These are phyloP conservation scores for Pseudolaguvia tuberculata DNA, from an alignment of 2,113 vertebrate genomes.

Conservation along the genomic window DNA sequence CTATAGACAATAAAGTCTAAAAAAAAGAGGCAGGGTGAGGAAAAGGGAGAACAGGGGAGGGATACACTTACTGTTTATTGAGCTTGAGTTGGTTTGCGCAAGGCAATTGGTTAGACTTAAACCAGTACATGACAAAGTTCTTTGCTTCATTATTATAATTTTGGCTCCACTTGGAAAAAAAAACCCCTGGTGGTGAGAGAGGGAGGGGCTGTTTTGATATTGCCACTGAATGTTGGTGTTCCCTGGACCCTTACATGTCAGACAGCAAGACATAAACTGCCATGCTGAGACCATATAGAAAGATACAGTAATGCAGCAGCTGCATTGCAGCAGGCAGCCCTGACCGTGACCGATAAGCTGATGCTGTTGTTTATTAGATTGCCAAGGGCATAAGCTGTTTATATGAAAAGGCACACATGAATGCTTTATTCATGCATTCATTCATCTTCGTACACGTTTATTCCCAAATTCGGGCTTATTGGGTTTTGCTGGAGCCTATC, in stretches of 20 bases:
- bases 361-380: constrained; percentile 19
- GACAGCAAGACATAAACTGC: constrained; percentile 13
- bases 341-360: constrained; percentile 27
- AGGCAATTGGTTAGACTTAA: constrained; percentile 37
- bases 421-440: too few relatives aligned
- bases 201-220: not conserved
- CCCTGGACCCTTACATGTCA: constrained; percentile 18
- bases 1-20: constrained; percentile 77
- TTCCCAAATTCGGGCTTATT: too few relatives aligned
- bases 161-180: too few relatives aligned
- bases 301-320: constrained; percentile 57
- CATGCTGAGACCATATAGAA: constrained; percentile 39
- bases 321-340: constrained; percentile 67
- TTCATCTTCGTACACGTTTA: too few relatives aligned
- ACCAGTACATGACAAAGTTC: not conserved
- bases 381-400: constrained; percentile 20
- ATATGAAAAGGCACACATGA: constrained; percentile 21
- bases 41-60: constrained; percentile 37
- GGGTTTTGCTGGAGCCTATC: too few relatives aligned
- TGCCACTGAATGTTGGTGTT: not conserved
- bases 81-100: constrained; percentile 67
- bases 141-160: not conserved
- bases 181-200: too few relatives aligned
- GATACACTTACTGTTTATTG: constrained; percentile 68
- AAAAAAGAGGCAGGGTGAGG: constrained; percentile 36